Conservation (phyloP, 2,888 invertebrate species). For the Caenorhabditis drosophilae region DNA sequence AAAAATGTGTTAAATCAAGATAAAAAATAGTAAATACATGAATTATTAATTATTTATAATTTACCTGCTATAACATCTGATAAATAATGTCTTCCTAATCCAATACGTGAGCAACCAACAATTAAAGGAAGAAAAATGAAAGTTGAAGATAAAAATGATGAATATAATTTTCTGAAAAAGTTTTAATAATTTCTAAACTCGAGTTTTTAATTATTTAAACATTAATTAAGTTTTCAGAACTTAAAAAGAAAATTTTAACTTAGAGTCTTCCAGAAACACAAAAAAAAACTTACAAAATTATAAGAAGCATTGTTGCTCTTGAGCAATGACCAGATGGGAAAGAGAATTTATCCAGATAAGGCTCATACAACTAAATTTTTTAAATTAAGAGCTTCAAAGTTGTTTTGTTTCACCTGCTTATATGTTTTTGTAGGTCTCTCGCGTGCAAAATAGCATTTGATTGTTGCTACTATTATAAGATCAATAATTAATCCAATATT, state of each 20-base stretch:
- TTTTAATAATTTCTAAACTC: no score
- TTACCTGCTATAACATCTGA: conserved; percentile 85
- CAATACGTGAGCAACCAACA: conserved; percentile 81
- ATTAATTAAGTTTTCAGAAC: not conserved
- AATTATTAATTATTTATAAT: no score
- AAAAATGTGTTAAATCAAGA: no score
- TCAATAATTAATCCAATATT: conserved; percentile 57
- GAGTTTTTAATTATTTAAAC: not conserved
- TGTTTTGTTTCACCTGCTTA: not conserved
- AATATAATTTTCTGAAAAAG: not conserved
- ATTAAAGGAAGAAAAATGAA: conserved; percentile 70
- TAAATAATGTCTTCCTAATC: conserved; percentile 85
- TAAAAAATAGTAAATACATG: no score
- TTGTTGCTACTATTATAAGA: conserved; percentile 51
- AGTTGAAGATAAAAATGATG: not conserved
- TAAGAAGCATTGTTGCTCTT: conserved; percentile 79
- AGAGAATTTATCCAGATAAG: conserved; percentile 79
- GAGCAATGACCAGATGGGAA: conserved; percentile 96
- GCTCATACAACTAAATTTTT: conserved; percentile 21
- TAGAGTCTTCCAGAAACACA: not conserved
- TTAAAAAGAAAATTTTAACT: not conserved
- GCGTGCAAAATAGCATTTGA: conserved; percentile 56
- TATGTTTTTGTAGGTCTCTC: conserved; percentile 49
- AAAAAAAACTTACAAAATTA: conserved; percentile 64
- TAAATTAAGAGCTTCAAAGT: not conserved